Evolutionary conservation across 1,140 invertebrate genomes (phyloP).

Genomic region (Papilio xuthus): DNA sequence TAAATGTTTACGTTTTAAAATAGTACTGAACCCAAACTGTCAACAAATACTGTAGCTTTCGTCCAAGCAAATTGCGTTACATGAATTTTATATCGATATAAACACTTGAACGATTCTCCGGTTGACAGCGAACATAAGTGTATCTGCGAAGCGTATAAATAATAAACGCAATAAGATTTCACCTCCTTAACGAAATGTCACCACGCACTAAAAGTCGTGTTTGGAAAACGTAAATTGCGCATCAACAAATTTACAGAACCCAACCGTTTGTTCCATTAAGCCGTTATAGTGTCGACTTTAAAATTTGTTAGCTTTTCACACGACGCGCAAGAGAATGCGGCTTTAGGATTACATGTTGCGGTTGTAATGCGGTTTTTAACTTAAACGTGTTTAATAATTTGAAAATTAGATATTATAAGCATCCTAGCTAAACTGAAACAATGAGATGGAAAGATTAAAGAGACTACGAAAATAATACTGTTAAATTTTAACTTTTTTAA

Average conservation of each 20-base stretch:
- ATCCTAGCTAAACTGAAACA: background rate
- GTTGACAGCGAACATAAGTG: constrained; percentile 32
- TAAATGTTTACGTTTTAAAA: constrained; percentile 1
- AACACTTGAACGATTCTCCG: constrained; percentile 30
- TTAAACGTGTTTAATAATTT: background rate
- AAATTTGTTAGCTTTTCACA: constrained; percentile 72
- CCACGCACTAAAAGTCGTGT: constrained; percentile 41
- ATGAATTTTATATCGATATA: constrained; percentile 30
- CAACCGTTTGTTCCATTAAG: constrained; percentile 45
- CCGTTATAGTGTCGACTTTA: constrained; percentile 55
- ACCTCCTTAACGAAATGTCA: constrained; percentile 26
- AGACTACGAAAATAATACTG: too few species aligned
- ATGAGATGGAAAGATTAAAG: too few species aligned
- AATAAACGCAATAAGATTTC: constrained; percentile 32
- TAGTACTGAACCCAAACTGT: background rate
- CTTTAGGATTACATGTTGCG: constrained; percentile 49
- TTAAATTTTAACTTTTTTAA: too few species aligned
- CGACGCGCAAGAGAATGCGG: constrained; percentile 38
- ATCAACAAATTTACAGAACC: constrained; percentile 68
- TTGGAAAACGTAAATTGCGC: constrained; percentile 63
- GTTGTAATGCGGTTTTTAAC: constrained; percentile 39
- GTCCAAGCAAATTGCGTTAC: constrained; percentile 22
- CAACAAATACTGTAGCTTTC: constrained; percentile 20
- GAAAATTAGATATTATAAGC: background rate
- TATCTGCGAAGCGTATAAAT: constrained; percentile 31